Base-by-base conservation (phyloP, 1,140 invertebrate genomes). In the Aradophagus sp. region DNA sequence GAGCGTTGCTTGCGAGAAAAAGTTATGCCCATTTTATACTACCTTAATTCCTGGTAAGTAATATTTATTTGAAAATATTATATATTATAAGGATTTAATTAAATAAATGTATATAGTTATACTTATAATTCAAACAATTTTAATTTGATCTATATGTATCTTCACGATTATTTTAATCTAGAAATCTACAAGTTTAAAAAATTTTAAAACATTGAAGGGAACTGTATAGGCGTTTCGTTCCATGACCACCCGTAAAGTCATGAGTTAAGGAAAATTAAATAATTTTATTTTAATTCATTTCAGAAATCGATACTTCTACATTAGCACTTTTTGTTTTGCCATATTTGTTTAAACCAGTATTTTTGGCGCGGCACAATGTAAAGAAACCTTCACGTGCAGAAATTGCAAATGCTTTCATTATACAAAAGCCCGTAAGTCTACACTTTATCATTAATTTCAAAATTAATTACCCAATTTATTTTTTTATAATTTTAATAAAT, bases 301-400 rank as follows among this genome's bases (percentile, higher is more conserved):
- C 11, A 58, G 53, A 13, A 19, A 7, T 59, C n/a, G 34, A 38
- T 6, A 5, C 10, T 0, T n/a, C 36, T 1, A 59, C 55, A 2
- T n/a, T 59, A 6, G 6, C 55, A 11, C 14, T 59, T 0, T 48
- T 59, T 12, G 26, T 59, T 14, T 32, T 48, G 8, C 56, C 56
- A 0, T 61, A 48, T 26, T 11, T 61, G 4, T 52, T 62, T 8
- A 52, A 52, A 0, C 39, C 58, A 5, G 47, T 52, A 1, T 52
- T 35, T 16, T 31, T 62, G 20, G 31, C n/a, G 14, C 29, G 20
- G 31, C 11, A 29, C 10, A n/a, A n/a, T n/a, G 0, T 42, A 7
- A 42, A 42, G n/a, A 59, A 59, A 48, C 47, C 58, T n/a, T 62
- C 47, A 1, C 16, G 12, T 41, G 44, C 26, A n/a, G 44, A 59